These are phyloP conservation scores for Psix sp. DNA, from an alignment of 1,140 invertebrate species.

Conservation along the genomic window DNA sequence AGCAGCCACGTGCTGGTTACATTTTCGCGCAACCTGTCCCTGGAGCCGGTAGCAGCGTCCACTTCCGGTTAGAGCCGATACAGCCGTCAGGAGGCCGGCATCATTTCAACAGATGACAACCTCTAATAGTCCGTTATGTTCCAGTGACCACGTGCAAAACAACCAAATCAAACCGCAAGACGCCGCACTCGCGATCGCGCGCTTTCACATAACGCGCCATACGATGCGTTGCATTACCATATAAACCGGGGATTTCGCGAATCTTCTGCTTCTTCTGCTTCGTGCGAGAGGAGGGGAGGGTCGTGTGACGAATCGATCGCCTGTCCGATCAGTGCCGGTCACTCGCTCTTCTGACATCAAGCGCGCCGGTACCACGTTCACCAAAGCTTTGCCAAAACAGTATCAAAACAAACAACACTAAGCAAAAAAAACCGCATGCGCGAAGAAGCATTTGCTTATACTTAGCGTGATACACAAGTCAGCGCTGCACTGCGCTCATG, in stretches of 20 bases:
- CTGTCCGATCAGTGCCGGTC: not conserved
- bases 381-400: not conserved
- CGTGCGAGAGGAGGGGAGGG: conserved; percentile 6
- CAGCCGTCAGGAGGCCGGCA: conserved; percentile 11
- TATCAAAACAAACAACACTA: not conserved
- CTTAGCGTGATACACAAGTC: conserved; percentile 55
- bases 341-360: not conserved
- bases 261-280: conserved; percentile 31
- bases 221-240: conserved; percentile 34
- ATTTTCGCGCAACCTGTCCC: conserved; percentile 18
- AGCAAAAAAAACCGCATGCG: not conserved
- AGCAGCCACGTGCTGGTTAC: conserved; percentile 34
- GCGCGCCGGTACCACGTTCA: not conserved
- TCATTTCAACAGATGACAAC: conserved; percentile 2
- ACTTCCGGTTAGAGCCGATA: conserved; percentile 14
- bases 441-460: conserved; percentile 35
- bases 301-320: conserved; percentile 3
- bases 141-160: conserved; percentile 11
- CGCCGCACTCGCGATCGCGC: conserved; percentile 40
- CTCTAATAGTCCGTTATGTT: conserved; percentile 11
- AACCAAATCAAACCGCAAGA: conserved; percentile 23
- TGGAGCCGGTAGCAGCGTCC: not conserved
- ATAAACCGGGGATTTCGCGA: conserved; percentile 32
- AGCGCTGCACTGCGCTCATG: conserved; percentile 53
- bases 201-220: conserved; percentile 49